A percentile compares a stretch with the other conserved stretches of the same genome.
phyloP scores from a whole-genome alignment of 2,888 invertebrate genomes.

The Orthosia gracilis region DNA sequence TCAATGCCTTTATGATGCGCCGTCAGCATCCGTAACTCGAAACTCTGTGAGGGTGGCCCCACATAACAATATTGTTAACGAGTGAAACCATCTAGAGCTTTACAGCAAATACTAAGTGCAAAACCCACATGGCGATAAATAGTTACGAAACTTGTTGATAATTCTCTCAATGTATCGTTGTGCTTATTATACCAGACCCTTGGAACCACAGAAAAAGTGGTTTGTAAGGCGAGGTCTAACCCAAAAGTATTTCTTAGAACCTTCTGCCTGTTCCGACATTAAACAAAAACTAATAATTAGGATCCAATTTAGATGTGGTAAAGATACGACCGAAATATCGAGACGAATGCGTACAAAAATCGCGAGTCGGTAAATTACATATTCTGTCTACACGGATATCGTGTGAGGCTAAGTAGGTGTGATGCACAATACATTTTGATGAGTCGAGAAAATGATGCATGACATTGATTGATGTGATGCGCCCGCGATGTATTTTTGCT shows the following conservation, averaged over 20 bases:
- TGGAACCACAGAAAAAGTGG: conserved; percentile 23
- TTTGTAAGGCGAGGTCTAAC: conserved; percentile 28
- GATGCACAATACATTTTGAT: conserved; percentile 27
- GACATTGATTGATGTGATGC: conserved; percentile 56
- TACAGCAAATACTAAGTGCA: background rate
- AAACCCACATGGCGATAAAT: background rate
- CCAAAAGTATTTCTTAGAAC: conserved; percentile 54
- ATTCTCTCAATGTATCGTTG: background rate
- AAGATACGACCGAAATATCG: conserved; percentile 6
- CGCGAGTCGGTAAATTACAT: conserved; percentile 14
- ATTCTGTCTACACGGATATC: conserved; percentile 15
- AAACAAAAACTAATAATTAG: conserved; percentile 54
- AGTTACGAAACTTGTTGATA: background rate
- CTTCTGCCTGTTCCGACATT: conserved; percentile 35
- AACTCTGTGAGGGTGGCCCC: conserved; percentile 14
- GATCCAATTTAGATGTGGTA: conserved; percentile 32
- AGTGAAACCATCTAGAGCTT: conserved; percentile 23
- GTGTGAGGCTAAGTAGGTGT: conserved; percentile 9
- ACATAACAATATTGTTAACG: conserved; percentile 9
- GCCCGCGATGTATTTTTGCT: conserved; percentile 39
- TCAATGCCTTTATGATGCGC: background rate
- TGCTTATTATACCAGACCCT: background rate
- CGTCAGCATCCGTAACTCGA: conserved; percentile 32
- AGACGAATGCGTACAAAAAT: conserved; percentile 5
- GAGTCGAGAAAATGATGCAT: conserved; percentile 32